Percentiles rank a stretch among this genome's conserved stretches.
Conservation (phyloP, 2,888 invertebrate species). For the Drosophila austrosaltans region DNA sequence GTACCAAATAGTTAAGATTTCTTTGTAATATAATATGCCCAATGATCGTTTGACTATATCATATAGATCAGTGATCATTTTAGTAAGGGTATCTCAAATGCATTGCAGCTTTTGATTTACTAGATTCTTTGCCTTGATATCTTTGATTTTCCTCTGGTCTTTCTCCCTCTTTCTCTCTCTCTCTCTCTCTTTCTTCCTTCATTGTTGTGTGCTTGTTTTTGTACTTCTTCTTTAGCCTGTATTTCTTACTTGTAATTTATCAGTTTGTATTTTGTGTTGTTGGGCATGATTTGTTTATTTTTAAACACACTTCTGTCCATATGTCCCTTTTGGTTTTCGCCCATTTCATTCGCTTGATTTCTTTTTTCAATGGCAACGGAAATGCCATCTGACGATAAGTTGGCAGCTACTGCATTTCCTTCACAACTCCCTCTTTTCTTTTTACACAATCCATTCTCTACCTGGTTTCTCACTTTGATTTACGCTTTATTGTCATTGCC, state of each 20-base stretch:
- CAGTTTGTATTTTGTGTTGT: constrained; percentile 46
- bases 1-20: no score
- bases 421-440: constrained; percentile 20
- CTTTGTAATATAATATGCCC: no score
- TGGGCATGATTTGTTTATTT: constrained; percentile 71
- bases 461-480: constrained; percentile 59
- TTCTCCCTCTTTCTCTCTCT: neutral
- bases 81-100: no score
- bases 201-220: constrained; percentile 21
- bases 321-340: constrained; percentile 29
- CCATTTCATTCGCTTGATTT: constrained; percentile 26
- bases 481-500: constrained; percentile 77
- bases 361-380: constrained; percentile 67
- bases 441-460: constrained; percentile 16
- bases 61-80: no score
- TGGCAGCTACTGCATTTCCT: constrained; percentile 26
- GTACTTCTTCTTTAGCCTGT: constrained; percentile 14
- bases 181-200: neutral
- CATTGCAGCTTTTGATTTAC: no score
- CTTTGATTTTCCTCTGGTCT: constrained; percentile 24
- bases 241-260: constrained; percentile 32
- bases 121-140: no score
- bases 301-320: constrained; percentile 62
- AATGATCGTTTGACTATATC: no score
- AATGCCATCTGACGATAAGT: constrained; percentile 54